These are phyloP conservation scores for Ochropleura leucogaster DNA, from an alignment of 2,888 invertebrate species.

Conservation along the genomic window DNA sequence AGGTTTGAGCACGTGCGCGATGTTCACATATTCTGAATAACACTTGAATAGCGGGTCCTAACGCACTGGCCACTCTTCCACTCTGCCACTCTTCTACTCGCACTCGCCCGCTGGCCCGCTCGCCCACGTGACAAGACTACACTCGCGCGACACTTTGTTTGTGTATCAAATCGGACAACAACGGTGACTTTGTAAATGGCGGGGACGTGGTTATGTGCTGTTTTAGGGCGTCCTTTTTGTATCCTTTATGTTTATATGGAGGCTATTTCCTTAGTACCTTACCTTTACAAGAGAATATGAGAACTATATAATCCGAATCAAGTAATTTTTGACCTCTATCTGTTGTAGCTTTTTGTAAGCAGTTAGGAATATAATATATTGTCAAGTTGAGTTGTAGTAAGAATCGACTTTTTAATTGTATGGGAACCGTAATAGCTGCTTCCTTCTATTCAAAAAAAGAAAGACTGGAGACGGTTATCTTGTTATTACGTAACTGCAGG, in stretches of 20 bases:
- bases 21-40: constrained; percentile 89
- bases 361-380: constrained; percentile 38
- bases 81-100: constrained; percentile 63
- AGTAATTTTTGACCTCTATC: constrained; percentile 39
- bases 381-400: not conserved
- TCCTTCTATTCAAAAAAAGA: not conserved
- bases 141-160: constrained; percentile 62
- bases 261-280: constrained; percentile 47
- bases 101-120: constrained; percentile 29
- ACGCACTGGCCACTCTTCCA: constrained; percentile 79
- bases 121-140: constrained; percentile 82
- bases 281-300: constrained; percentile 54
- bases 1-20: constrained; percentile 75
- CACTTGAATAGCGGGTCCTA: constrained; percentile 83
- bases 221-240: constrained; percentile 61
- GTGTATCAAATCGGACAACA: constrained; percentile 68
- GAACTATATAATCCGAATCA: constrained; percentile 53
- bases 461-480: not conserved
- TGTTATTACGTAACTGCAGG: not conserved
- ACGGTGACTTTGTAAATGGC: constrained; percentile 67
- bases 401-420: not conserved
- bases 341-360: constrained; percentile 13
- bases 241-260: constrained; percentile 50
- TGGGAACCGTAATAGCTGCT: not conserved
- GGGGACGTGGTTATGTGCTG: constrained; percentile 67